Evolutionary conservation across 1,140 invertebrate genomes (phyloP).

Genomic region (Drosophila pachea): DNA sequence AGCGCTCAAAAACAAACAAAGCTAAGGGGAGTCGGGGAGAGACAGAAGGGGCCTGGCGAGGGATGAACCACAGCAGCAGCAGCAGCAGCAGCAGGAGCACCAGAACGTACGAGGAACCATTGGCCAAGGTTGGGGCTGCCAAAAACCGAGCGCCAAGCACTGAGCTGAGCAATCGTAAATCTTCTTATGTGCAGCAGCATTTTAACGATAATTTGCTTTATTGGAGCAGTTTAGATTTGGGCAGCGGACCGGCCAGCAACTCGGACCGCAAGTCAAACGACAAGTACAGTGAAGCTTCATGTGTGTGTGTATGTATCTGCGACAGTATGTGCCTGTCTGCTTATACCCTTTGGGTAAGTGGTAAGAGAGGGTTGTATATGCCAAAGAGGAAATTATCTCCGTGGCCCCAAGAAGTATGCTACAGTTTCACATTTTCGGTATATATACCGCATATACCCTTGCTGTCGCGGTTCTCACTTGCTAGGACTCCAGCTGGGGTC

Average conservation of each 20-base stretch:
- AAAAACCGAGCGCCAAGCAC: conserved; percentile 55
- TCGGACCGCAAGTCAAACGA: conserved; percentile 63
- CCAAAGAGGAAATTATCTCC: neutral
- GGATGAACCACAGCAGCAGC: conserved; percentile 58
- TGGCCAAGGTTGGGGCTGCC: conserved; percentile 44
- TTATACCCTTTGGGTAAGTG: neutral
- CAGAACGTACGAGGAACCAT: conserved; percentile 51
- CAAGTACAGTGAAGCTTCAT: conserved; percentile 55
- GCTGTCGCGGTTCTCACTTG: neutral
- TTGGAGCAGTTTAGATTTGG: conserved; percentile 76
- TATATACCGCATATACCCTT: too few relatives aligned
- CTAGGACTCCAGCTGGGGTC: neutral
- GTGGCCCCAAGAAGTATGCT: conserved; percentile 1
- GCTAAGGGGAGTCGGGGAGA: neutral
- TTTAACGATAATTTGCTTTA: conserved; percentile 78
- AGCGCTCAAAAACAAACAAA: conserved; percentile 48
- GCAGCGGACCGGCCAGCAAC: conserved; percentile 50
- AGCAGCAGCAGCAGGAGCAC: conserved; percentile 42
- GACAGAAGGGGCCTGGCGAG: neutral
- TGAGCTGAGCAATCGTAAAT: conserved; percentile 75
- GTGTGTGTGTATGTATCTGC: conserved; percentile 2
- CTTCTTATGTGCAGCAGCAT: conserved; percentile 77
- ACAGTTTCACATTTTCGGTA: too few relatives aligned
- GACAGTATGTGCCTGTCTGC: conserved; percentile 5
- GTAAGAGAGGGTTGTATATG: neutral